Evolutionary conservation across 2,113 vertebrate species (phyloP).

Genomic region (Oophaga pumilio): DNA sequence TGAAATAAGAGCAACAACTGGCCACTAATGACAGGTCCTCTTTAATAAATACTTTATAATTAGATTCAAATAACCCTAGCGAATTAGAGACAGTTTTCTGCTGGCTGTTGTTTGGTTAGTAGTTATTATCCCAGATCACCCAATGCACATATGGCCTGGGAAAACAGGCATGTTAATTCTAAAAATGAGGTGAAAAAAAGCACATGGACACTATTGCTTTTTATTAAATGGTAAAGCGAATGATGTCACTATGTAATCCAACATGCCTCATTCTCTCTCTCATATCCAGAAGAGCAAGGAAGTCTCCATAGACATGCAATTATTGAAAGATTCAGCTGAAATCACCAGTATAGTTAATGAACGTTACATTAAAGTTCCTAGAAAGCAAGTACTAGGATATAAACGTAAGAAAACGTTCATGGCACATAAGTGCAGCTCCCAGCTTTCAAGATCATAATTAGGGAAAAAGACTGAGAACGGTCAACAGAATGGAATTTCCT

Average conservation of each 20-base stretch:
- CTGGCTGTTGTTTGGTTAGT: too few species aligned
- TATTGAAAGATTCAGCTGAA: not conserved
- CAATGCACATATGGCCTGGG: too few species aligned
- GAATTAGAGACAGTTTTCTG: too few species aligned
- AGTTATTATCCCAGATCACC: too few species aligned
- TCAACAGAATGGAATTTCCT: constrained; percentile 55
- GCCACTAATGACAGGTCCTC: too few species aligned
- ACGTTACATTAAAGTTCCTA: not conserved
- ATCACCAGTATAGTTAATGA: not conserved
- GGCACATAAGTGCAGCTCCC: not conserved
- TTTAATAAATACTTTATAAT: too few species aligned
- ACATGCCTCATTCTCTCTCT: not conserved
- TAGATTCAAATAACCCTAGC: not conserved
- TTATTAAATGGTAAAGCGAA: too few species aligned
- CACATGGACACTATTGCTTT: too few species aligned
- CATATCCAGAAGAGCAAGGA: not conserved
- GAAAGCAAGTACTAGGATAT: not conserved
- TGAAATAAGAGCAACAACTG: too few species aligned
- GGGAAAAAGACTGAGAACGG: constrained; percentile 5
- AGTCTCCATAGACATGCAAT: not conserved
- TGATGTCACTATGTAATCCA: not conserved
- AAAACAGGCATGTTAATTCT: too few species aligned
- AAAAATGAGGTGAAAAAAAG: too few species aligned
- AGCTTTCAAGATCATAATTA: constrained; percentile 29
- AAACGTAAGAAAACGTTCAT: not conserved